Conservation (phyloP, 2,797 vertebrate genomes). For the Prunella strophiata region DNA sequence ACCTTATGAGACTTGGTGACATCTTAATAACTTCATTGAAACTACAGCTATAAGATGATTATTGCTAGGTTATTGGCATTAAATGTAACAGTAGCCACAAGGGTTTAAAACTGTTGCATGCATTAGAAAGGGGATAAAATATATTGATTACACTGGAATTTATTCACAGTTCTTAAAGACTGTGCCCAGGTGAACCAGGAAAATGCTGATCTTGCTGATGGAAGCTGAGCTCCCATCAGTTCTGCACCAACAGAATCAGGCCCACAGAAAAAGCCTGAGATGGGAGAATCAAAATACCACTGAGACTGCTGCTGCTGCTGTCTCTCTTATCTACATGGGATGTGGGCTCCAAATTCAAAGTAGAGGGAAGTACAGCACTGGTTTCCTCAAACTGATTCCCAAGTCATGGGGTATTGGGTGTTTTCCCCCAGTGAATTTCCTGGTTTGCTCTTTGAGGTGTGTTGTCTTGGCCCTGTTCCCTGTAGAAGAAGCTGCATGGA, state of each 20-base stretch:
- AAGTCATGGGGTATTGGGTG: rapidly evolving
- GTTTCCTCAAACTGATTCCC: not conserved
- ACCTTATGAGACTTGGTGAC: not conserved
- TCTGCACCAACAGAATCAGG: not conserved
- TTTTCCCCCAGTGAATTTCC: not conserved
- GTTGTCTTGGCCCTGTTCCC: not conserved
- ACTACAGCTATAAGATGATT: not conserved
- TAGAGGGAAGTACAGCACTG: not conserved
- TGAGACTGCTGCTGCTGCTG: not conserved
- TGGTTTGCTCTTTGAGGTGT: not conserved
- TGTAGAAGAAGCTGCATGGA: not conserved
- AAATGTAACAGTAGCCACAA: not conserved
- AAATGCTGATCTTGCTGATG: not conserved
- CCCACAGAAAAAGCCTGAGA: not conserved
- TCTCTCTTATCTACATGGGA: not conserved
- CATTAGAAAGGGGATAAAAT: not conserved
- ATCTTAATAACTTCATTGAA: not conserved
- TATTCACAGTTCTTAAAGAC: not conserved
- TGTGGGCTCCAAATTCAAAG: not conserved
- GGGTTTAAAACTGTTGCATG: not conserved
- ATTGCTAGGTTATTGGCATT: not conserved
- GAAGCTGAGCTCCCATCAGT: not conserved
- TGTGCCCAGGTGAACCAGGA: not conserved
- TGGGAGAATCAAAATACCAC: not conserved
- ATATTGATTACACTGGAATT: not conserved